Percentiles rank a stretch among this genome's conserved stretches.
phyloP scores from a whole-genome alignment of 1,140 invertebrate species.

The Drosophila arizonae region DNA sequence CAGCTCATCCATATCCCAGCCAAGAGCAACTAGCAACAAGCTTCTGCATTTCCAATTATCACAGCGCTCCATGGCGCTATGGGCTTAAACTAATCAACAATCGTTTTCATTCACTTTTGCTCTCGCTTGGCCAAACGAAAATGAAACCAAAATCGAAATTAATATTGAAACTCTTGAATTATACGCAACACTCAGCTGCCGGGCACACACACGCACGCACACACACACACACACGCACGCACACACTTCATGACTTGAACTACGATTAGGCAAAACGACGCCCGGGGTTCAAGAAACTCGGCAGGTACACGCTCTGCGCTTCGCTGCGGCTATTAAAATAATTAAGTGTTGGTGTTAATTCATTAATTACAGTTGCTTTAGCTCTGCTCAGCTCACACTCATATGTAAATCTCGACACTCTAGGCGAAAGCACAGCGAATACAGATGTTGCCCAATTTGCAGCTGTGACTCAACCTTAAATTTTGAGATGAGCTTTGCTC shows the following conservation, averaged over 20 bases:
- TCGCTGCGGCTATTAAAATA: constrained; percentile 48
- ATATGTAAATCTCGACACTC: constrained; percentile 1
- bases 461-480: not conserved
- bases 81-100: constrained; percentile 45
- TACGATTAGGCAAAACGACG: constrained; percentile 22
- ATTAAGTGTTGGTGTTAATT: constrained; percentile 80
- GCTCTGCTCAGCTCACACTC: constrained; percentile 16
- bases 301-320: constrained; percentile 29
- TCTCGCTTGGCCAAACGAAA: constrained; percentile 29
- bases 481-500: not conserved
- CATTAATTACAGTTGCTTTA: constrained; percentile 61
- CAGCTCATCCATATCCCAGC: constrained; percentile 16
- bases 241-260: constrained; percentile 1
- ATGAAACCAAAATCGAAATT: constrained; percentile 41
- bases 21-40: constrained; percentile 25
- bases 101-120: constrained; percentile 34
- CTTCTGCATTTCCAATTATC: constrained; percentile 70
- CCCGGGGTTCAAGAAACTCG: constrained; percentile 51
- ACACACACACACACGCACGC: not conserved
- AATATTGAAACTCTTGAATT: constrained; percentile 19
- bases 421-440: not conserved
- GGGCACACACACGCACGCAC: not conserved
- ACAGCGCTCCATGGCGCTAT: constrained; percentile 42
- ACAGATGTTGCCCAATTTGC: constrained; percentile 12
- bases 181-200: constrained; percentile 26